A percentile compares a stretch with the other conserved stretches of the same genome.
These are phyloP conservation scores for Lithobates pipiens DNA, from an alignment of 2,797 vertebrate species.

Conservation along the genomic window DNA sequence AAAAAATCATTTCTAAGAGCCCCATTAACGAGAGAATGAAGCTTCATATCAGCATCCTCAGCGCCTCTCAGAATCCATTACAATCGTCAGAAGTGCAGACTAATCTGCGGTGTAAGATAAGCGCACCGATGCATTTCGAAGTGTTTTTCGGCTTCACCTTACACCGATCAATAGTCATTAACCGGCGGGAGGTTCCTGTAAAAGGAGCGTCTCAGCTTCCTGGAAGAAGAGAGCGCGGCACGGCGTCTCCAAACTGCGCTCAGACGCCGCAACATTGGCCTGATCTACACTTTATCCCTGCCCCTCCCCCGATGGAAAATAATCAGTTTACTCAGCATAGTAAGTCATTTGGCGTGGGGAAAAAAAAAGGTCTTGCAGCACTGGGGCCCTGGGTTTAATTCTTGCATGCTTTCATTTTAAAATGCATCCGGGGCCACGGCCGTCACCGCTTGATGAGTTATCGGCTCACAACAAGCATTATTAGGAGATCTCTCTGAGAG, in stretches of 20 bases:
- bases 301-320: background rate
- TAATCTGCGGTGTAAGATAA: conserved; percentile 35
- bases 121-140: conserved; percentile 15
- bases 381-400: too few species aligned
- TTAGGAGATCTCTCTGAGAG: too few species aligned
- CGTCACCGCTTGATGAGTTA: too few species aligned
- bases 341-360: too few species aligned
- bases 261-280: background rate
- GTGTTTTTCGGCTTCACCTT: conserved; percentile 29
- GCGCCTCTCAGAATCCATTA: conserved; percentile 50
- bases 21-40: background rate
- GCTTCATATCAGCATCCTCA: background rate
- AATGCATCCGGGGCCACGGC: too few species aligned
- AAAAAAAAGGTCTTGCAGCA: too few species aligned
- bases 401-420: too few species aligned
- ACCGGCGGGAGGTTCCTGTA: conserved; percentile 19
- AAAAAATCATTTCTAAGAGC: background rate
- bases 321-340: too few species aligned
- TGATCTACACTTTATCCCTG: background rate
- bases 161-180: conserved; percentile 59
- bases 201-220: conserved; percentile 44
- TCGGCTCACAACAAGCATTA: too few species aligned
- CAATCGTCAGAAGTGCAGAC: background rate
- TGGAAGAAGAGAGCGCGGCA: conserved; percentile 6
- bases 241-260: background rate